phyloP scores from a whole-genome alignment of 2,797 vertebrate genomes.

The Argentina silus region DNA sequence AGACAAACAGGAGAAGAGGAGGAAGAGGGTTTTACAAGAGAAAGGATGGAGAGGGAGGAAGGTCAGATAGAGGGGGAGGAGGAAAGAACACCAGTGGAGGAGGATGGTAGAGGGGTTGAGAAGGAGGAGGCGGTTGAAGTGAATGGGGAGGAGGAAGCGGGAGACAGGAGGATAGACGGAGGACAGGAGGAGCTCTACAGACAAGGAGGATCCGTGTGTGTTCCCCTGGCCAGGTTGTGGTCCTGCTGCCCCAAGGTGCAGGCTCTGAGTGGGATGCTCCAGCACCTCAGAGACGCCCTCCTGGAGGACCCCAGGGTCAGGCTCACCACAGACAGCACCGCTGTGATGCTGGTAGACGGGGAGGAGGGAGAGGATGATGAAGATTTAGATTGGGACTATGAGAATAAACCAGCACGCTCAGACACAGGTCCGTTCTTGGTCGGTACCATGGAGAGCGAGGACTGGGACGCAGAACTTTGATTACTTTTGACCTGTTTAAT shows the following conservation, averaged over 20 bases:
- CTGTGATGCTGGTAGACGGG: slow-evolving; percentile 69
- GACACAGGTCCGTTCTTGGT: slow-evolving; percentile 12
- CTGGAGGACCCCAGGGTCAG: slow-evolving; percentile 61
- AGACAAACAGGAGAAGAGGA: slow-evolving; percentile 30
- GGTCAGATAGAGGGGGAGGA: slow-evolving; percentile 22
- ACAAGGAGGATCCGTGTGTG: slow-evolving; percentile 64
- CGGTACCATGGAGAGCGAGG: slow-evolving; percentile 48
- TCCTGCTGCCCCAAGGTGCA: slow-evolving; percentile 76
- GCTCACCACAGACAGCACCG: slow-evolving; percentile 77
- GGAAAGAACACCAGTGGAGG: not conserved
- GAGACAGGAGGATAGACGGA: slow-evolving; percentile 17
- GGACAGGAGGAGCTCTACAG: slow-evolving; percentile 58
- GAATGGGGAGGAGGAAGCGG: not conserved
- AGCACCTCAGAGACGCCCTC: slow-evolving; percentile 73
- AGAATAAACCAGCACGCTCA: not conserved
- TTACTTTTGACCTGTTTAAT: slow-evolving; percentile 28
- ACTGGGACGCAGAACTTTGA: slow-evolving; percentile 62
- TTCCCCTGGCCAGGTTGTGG: slow-evolving; percentile 84
- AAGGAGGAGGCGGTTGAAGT: not conserved
- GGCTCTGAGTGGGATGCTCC: slow-evolving; percentile 76
- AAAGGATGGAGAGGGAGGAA: slow-evolving; percentile 28
- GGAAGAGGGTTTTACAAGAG: not conserved
- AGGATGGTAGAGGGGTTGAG: not conserved
- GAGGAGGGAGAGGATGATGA: slow-evolving; percentile 28
- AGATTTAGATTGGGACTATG: slow-evolving; percentile 43